Percentiles rank a stretch among this genome's conserved stretches.
phyloP scores from a whole-genome alignment of 2,888 invertebrate genomes.

The Himalopsyche anomala region DNA sequence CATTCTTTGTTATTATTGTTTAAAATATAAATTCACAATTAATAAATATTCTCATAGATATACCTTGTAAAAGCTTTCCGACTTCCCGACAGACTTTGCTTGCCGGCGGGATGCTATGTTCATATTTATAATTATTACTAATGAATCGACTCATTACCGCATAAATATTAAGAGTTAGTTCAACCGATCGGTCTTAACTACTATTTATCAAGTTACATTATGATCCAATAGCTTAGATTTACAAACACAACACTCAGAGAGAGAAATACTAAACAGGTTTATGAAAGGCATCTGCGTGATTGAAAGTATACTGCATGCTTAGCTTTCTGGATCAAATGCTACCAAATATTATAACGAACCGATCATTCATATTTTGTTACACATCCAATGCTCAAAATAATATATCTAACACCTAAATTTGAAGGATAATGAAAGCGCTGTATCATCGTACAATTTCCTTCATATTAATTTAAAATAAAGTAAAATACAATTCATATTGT shows the following conservation, averaged over 20 bases:
- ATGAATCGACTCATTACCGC: slow-evolving; percentile 51
- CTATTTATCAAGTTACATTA: slow-evolving; percentile 44
- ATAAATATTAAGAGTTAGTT: slow-evolving; percentile 44
- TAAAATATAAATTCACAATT: no score
- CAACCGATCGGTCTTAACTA: slow-evolving; percentile 48
- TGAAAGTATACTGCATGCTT: not conserved
- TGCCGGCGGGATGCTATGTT: slow-evolving; percentile 23
- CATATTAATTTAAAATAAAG: no score
- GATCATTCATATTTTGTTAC: not conserved
- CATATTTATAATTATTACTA: slow-evolving; percentile 47
- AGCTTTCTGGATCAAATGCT: not conserved
- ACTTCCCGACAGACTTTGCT: not conserved
- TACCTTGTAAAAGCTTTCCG: not conserved
- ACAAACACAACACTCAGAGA: not conserved
- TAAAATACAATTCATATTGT: no score
- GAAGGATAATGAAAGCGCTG: no score
- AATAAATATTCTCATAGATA: no score
- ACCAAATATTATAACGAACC: not conserved
- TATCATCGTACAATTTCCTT: no score
- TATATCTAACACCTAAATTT: no score
- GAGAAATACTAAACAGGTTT: slow-evolving; percentile 44
- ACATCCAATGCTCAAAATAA: no score
- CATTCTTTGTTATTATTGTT: no score
- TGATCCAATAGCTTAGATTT: slow-evolving; percentile 6
- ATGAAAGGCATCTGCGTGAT: slow-evolving; percentile 32